Evolutionary conservation across 2,797 vertebrate species (phyloP).

Genomic region (Cirrhinus mrigala): DNA sequence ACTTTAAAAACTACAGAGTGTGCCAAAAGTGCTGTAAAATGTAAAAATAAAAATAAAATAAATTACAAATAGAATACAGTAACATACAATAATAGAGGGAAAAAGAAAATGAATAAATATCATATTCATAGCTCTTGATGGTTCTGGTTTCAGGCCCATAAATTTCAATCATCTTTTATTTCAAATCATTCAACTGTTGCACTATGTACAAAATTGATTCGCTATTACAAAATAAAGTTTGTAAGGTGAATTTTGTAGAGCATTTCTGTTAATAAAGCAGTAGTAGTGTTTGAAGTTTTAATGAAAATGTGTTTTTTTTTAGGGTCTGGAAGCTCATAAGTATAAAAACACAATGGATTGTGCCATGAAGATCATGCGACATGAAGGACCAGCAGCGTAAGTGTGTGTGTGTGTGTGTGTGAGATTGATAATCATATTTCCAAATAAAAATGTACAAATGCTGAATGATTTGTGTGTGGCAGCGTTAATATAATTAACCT

Average conservation of each 20-base stretch:
- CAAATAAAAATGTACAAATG: not conserved
- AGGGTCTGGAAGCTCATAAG: constrained; percentile 94
- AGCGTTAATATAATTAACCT: no score
- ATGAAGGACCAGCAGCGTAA: constrained; percentile 91
- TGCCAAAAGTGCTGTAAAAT: no score
- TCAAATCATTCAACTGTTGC: not conserved
- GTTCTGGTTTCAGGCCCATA: no score
- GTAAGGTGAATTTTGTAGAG: not conserved
- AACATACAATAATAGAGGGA: no score
- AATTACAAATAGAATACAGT: no score
- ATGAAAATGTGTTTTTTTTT: not conserved
- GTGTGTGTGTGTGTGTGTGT: constrained; percentile 64
- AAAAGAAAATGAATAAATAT: no score
- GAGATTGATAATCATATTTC: not conserved
- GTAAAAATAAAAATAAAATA: no score
- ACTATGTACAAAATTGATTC: not conserved
- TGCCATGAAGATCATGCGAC: constrained; percentile 87
- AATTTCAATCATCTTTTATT: not conserved
- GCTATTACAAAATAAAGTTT: not conserved
- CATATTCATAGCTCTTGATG: no score
- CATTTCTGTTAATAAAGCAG: not conserved
- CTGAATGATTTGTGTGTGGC: no score
- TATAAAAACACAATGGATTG: constrained; percentile 93
- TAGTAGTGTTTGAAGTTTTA: not conserved
- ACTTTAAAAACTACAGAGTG: no score